phyloP scores from a whole-genome alignment of 2,113 vertebrate genomes.

The Polyodon spathula region DNA sequence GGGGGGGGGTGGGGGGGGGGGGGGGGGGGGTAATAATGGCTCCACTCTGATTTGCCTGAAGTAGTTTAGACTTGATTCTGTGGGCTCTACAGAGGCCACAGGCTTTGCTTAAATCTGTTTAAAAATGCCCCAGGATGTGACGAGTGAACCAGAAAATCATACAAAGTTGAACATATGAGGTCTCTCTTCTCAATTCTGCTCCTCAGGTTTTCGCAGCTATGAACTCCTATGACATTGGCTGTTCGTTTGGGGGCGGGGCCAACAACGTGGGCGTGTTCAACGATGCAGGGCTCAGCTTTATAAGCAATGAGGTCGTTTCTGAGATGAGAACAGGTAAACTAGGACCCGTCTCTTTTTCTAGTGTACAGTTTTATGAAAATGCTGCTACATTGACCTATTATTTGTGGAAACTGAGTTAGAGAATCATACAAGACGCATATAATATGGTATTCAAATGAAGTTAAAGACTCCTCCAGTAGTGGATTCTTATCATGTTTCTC shows the following conservation, averaged over 20 bases:
- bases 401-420: too few relatives aligned
- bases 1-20: too few relatives aligned
- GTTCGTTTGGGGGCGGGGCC: conserved; percentile 57
- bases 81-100: too few relatives aligned
- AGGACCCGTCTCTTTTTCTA: not conserved
- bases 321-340: conserved; percentile 27
- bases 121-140: too few relatives aligned
- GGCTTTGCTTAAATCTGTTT: too few relatives aligned
- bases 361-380: not conserved
- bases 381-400: too few relatives aligned
- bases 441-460: not conserved
- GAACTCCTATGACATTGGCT: conserved; percentile 66
- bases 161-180: not conserved
- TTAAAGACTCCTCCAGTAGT: too few relatives aligned
- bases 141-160: not conserved
- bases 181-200: not conserved
- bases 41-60: too few relatives aligned
- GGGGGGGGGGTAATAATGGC: too few relatives aligned
- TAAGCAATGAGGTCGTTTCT: conserved; percentile 26
- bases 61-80: too few relatives aligned
- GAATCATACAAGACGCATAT: too few relatives aligned
- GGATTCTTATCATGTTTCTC: too few relatives aligned
- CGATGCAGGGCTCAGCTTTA: conserved; percentile 57
- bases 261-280: conserved; percentile 41
- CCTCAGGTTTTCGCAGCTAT: conserved; percentile 65